Conservation (phyloP, 2,113 vertebrate species). For the Myocastor coypus region DNA sequence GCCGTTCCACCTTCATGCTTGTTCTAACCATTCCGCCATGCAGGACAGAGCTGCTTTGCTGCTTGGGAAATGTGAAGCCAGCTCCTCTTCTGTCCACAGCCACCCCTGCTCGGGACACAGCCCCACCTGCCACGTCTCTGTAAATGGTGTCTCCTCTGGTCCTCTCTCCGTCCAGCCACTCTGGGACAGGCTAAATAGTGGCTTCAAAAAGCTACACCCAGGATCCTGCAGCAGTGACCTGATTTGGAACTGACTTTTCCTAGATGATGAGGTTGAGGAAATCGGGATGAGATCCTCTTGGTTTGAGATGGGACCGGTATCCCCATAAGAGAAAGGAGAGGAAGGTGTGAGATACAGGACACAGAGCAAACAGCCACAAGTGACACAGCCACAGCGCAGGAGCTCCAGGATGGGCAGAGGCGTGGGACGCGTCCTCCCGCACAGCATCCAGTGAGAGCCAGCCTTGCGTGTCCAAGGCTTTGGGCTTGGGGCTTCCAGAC, state of each 20-base stretch:
- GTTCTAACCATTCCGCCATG: neutral
- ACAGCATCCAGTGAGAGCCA: neutral
- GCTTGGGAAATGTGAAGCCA: neutral
- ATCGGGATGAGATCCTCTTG: neutral
- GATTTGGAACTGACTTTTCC: neutral
- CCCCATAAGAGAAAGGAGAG: neutral
- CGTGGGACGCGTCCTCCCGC: accelerated
- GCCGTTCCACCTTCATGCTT: neutral
- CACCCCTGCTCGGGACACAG: neutral
- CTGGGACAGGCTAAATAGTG: neutral
- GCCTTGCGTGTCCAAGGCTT: accelerated
- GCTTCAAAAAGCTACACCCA: neutral
- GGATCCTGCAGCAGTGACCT: neutral
- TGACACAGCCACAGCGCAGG: neutral
- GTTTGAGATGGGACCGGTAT: neutral
- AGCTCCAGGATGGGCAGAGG: neutral
- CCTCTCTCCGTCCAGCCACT: neutral
- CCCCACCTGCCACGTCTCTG: too few species aligned
- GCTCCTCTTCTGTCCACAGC: neutral
- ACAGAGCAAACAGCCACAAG: neutral
- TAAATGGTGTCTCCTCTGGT: accelerated
- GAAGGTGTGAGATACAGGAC: neutral
- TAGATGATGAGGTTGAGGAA: neutral
- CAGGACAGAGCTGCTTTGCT: neutral
- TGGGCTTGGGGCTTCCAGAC: neutral